Percentiles rank a stretch among this genome's conserved stretches.
Conservation (phyloP, 2,888 invertebrate species). For the Sialis fuliginosa region DNA sequence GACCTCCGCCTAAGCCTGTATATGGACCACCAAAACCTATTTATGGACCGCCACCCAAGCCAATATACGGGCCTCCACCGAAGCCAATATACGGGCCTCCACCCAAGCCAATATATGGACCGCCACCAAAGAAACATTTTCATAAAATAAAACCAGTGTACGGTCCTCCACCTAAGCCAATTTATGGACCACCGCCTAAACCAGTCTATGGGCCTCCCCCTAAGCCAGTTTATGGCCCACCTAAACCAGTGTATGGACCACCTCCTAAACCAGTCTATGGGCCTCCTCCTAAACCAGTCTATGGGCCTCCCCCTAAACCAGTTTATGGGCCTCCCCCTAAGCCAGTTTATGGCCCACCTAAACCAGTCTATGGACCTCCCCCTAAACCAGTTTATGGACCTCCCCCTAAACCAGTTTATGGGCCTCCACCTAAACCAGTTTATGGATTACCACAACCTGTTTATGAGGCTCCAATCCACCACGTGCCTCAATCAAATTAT, state of each 20-base stretch:
- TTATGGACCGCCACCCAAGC: constrained; percentile 11
- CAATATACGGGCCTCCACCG: constrained; percentile 10
- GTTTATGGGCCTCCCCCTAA: constrained; percentile 9
- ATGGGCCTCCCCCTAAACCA: constrained; percentile 10
- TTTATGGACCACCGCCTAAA: constrained; percentile 10
- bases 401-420: constrained; percentile 8
- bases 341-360: constrained; percentile 13
- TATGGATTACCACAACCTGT: constrained; percentile 7
- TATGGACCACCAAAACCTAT: constrained; percentile 8
- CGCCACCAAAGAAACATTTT: not conserved
- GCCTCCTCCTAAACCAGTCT: constrained; percentile 13
- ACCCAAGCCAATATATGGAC: constrained; percentile 7
- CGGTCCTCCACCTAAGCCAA: constrained; percentile 11
- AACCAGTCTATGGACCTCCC: constrained; percentile 12
- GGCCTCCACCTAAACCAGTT: constrained; percentile 6
- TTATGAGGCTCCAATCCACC: constrained; percentile 3
- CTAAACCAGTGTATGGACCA: constrained; percentile 9
- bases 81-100: constrained; percentile 12
- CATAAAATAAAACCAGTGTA: constrained; percentile 3
- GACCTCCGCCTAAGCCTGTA: constrained; percentile 10
- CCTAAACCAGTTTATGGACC: constrained; percentile 7
- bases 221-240: constrained; percentile 8
- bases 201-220: constrained; percentile 13
- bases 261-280: constrained; percentile 13
- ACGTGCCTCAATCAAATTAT: constrained; percentile 9